Evolutionary conservation across 2,113 vertebrate genomes (phyloP).

Genomic region (Sander lucioperca): DNA sequence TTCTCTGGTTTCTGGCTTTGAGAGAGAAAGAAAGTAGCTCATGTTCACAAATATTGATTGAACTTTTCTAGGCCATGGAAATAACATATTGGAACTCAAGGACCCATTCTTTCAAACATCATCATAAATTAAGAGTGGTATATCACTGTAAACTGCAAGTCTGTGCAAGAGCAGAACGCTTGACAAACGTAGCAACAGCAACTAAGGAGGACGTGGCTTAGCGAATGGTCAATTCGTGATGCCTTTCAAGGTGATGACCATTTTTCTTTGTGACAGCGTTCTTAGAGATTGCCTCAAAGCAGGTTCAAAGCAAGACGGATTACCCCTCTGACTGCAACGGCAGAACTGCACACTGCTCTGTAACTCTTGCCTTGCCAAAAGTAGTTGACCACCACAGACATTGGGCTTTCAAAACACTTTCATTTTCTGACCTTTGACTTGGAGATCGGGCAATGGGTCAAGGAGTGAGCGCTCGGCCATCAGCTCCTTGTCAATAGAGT

Average conservation of each 20-base stretch:
- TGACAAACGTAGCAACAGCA: conserved; percentile 3
- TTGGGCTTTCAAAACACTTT: conserved; percentile 3
- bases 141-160: neutral
- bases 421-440: conserved; percentile 92
- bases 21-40: too few relatives aligned
- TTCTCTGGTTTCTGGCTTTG: too few relatives aligned
- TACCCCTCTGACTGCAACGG: neutral
- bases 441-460: conserved; percentile 92
- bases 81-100: too few relatives aligned
- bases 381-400: neutral
- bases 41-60: too few relatives aligned
- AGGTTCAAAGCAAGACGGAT: conserved; percentile 34
- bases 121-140: neutral
- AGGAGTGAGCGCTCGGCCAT: conserved; percentile 86
- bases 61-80: too few relatives aligned
- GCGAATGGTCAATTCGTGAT: neutral
- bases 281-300: conserved; percentile 20
- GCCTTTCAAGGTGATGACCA: conserved; percentile 12
- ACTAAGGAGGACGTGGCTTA: conserved; percentile 1
- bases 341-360: neutral
- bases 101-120: neutral
- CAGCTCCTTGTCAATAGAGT: conserved; percentile 94
- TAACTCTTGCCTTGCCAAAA: conserved; percentile 11
- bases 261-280: conserved; percentile 30
- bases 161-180: neutral